Conservation (phyloP, 2,888 invertebrate species). For the Alcis repandata region DNA sequence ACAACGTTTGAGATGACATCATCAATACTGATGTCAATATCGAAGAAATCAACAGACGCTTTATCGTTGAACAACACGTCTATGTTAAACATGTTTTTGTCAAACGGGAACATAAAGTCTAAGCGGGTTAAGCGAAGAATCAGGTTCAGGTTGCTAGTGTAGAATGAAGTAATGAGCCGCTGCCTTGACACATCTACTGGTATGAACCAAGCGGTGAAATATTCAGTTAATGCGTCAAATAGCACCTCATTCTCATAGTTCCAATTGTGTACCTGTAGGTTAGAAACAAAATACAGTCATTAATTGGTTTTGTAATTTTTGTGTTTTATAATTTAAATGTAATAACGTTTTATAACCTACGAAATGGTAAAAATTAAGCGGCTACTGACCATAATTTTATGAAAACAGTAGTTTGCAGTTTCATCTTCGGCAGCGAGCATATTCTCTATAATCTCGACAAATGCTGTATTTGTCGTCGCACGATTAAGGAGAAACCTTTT, state of each 20-base stretch:
- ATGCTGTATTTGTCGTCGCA: conserved; percentile 41
- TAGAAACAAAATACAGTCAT: too few species aligned
- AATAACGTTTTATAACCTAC: too few species aligned
- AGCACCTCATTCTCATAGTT: conserved; percentile 56
- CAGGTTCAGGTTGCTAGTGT: conserved; percentile 70
- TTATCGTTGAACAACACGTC: conserved; percentile 76
- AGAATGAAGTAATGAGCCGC: conserved; percentile 66
- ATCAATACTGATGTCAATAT: conserved; percentile 60
- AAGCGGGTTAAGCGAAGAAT: conserved; percentile 68
- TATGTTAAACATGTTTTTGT: conserved; percentile 71
- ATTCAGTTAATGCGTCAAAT: conserved; percentile 66
- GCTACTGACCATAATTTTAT: conserved; percentile 73
- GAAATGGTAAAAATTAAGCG: conserved; percentile 3
- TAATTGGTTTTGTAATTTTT: too few species aligned
- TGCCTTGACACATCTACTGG: conserved; percentile 65
- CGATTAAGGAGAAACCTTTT: conserved; percentile 44
- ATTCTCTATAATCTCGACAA: conserved; percentile 68
- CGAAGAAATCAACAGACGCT: conserved; percentile 69
- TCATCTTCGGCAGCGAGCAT: conserved; percentile 67
- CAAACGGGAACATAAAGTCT: conserved; percentile 75
- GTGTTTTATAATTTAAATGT: background rate
- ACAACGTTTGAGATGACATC: conserved; percentile 70
- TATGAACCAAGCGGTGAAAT: conserved; percentile 62
- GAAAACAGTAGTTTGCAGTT: conserved; percentile 67
- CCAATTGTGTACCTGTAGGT: conserved; percentile 75